Conservation (phyloP, 1,140 invertebrate species). For the Ostrea edulis region DNA sequence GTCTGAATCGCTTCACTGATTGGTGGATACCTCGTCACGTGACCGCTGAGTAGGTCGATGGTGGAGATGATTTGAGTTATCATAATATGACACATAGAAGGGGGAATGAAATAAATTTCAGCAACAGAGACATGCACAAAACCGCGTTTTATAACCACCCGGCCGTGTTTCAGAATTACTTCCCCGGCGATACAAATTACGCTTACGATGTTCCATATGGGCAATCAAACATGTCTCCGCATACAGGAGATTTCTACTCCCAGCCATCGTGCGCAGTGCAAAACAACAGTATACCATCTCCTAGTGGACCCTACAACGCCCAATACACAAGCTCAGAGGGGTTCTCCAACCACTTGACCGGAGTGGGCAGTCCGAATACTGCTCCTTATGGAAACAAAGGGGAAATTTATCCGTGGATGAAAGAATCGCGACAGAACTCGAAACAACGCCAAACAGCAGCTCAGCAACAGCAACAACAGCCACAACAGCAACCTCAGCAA, state of each 20-base stretch:
- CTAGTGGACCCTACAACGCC: slow-evolving; percentile 32
- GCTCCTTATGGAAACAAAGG: slow-evolving; percentile 39
- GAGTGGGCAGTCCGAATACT: slow-evolving; percentile 36
- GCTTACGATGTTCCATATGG: slow-evolving; percentile 60
- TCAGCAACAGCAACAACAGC: slow-evolving; percentile 53
- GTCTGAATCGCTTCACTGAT: slow-evolving; percentile 50
- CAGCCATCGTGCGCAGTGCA: slow-evolving; percentile 53
- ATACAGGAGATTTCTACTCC: slow-evolving; percentile 51
- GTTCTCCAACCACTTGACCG: slow-evolving; percentile 43
- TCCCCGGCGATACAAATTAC: slow-evolving; percentile 65
- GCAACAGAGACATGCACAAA: slow-evolving; percentile 70
- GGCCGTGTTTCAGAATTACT: slow-evolving; percentile 62
- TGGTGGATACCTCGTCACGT: slow-evolving; percentile 58
- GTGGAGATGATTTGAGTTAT: slow-evolving; percentile 60
- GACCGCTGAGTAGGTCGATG: slow-evolving; percentile 54
- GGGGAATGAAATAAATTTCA: slow-evolving; percentile 71
- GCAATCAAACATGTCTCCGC: slow-evolving; percentile 48
- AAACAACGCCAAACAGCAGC: slow-evolving; percentile 62
- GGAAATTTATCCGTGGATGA: slow-evolving; percentile 75
- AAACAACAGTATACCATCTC: slow-evolving; percentile 46
- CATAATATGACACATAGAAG: slow-evolving; percentile 65
- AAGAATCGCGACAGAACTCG: slow-evolving; percentile 71
- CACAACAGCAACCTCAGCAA: slow-evolving; percentile 46
- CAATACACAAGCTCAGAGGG: slow-evolving; percentile 41
- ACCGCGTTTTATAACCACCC: slow-evolving; percentile 59